Evolutionary conservation across 2,888 invertebrate species (phyloP).

Genomic region (Achlya flavicornis): DNA sequence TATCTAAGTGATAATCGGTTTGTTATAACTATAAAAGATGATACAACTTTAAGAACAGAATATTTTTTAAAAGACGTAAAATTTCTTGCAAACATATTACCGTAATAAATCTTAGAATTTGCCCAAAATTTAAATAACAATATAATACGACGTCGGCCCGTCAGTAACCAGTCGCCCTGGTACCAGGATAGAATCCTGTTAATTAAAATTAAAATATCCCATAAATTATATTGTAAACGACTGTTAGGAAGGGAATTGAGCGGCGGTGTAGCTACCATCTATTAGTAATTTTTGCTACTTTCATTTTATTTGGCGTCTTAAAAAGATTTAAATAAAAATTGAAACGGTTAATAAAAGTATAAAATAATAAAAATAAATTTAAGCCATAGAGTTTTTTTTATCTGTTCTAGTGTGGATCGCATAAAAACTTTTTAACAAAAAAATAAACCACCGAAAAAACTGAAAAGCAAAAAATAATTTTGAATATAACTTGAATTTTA

Average conservation of each 20-base stretch:
- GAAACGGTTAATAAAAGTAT: no score
- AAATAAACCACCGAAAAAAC: no score
- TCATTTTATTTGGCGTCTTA: constrained; percentile 5
- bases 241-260: constrained; percentile 10
- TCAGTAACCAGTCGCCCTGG: constrained; percentile 28
- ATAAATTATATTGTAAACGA: constrained; percentile 55
- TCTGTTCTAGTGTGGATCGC: no score
- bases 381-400: no score
- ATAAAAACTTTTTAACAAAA: no score
- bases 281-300: constrained; percentile 10
- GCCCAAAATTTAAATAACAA: neutral
- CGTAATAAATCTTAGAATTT: constrained; percentile 1
- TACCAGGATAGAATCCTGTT: constrained; percentile 44
- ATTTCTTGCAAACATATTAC: neutral
- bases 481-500: no score
- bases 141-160: constrained; percentile 10
- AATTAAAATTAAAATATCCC: constrained; percentile 63
- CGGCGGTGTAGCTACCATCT: constrained; percentile 17
- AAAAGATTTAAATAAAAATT: no score
- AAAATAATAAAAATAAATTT: no score
- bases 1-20: no score
- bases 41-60: no score
- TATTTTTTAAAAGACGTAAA: neutral
- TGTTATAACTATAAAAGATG: no score
- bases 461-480: no score